A percentile compares a stretch with the other conserved stretches of the same genome.
Evolutionary conservation across 2,888 invertebrate genomes (phyloP).

Genomic region (Incurvaria masculella): DNA sequence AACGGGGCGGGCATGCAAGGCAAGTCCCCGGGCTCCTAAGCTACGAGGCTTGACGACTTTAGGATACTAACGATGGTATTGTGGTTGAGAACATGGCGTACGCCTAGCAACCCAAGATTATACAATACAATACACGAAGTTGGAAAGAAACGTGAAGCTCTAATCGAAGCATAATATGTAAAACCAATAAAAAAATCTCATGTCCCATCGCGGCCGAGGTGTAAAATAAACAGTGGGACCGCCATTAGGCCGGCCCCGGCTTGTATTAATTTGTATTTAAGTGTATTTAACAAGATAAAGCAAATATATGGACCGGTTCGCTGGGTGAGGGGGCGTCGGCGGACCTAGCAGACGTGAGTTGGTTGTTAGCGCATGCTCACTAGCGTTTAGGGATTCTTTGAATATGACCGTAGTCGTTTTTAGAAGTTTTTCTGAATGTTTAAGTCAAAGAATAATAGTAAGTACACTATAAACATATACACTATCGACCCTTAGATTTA

Average conservation of each 20-base stretch:
- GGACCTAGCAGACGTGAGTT: neutral
- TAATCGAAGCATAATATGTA: conserved; percentile 16
- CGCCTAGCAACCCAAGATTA: too few relatives aligned
- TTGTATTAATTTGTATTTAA: conserved; percentile 59
- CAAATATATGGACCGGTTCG: conserved; percentile 43
- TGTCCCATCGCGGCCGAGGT: conserved; percentile 41
- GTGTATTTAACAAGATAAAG: conserved; percentile 56
- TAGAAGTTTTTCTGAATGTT: too few relatives aligned
- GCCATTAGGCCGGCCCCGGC: conserved; percentile 49
- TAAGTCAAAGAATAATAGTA: too few relatives aligned
- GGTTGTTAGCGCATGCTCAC: neutral
- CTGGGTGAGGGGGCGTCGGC: conserved; percentile 9
- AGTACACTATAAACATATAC: too few relatives aligned
- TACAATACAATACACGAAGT: conserved; percentile 32
- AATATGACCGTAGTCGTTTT: too few relatives aligned
- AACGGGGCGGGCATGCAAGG: too few relatives aligned
- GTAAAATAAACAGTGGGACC: conserved; percentile 51
- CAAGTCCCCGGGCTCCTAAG: too few relatives aligned
- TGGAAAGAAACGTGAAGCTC: conserved; percentile 36
- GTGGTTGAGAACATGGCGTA: too few relatives aligned
- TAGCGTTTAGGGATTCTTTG: neutral
- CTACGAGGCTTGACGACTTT: too few relatives aligned
- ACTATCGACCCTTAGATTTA: too few relatives aligned
- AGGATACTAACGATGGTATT: too few relatives aligned
- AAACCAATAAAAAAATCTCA: conserved; percentile 32